Evolutionary conservation across 1,140 invertebrate genomes (phyloP).

Genomic region (Hycleus phaleratus): DNA sequence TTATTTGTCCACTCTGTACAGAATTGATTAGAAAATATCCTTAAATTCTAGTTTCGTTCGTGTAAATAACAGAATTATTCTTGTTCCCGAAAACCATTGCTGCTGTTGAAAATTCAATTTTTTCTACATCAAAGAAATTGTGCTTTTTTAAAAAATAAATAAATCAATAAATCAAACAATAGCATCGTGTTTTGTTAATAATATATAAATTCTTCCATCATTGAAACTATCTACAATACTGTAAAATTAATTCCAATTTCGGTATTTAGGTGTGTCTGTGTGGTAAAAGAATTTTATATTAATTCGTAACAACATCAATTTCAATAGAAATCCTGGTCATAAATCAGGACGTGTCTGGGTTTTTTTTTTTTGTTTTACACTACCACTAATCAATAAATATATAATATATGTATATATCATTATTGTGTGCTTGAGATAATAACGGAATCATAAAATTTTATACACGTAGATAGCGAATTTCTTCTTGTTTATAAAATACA

Average conservation of each 20-base stretch:
- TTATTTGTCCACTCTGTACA: not conserved
- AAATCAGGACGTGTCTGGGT: slow-evolving; percentile 5
- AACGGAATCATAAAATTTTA: too few species aligned
- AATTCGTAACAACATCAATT: too few species aligned
- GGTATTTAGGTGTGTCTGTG: too few species aligned
- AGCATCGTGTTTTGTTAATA: too few species aligned
- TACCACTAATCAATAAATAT: slow-evolving; percentile 6
- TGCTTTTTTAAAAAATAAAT: too few species aligned
- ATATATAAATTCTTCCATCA: not conserved
- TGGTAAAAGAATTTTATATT: too few species aligned
- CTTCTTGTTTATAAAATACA: too few species aligned
- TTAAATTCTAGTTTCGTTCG: not conserved
- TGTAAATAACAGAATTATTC: not conserved
- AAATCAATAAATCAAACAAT: not conserved
- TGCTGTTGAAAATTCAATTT: not conserved
- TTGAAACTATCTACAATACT: not conserved
- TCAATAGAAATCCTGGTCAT: slow-evolving; percentile 7
- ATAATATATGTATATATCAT: not conserved
- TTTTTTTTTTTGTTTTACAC: not conserved
- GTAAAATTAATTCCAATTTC: too few species aligned
- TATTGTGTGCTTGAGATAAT: slow-evolving; percentile 13
- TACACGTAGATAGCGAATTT: too few species aligned
- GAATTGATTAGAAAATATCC: too few species aligned
- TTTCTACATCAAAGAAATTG: too few species aligned
- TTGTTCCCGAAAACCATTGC: slow-evolving; percentile 14